Evolutionary conservation across 2,888 invertebrate species (phyloP).

Genomic region (Sympetrum striolatum): DNA sequence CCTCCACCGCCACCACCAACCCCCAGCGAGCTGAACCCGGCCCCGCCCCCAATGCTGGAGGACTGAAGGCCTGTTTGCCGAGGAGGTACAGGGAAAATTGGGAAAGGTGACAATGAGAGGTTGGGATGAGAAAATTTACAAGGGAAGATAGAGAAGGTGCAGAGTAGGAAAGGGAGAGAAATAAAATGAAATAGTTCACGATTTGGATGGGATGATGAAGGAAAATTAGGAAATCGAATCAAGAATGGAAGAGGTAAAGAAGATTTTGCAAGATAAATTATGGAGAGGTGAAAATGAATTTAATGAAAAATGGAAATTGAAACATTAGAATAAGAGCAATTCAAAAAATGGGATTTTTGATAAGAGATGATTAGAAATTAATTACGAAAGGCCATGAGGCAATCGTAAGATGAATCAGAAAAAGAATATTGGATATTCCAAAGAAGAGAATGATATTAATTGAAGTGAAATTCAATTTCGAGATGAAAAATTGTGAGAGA

Average conservation of each 20-base stretch:
- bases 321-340: neutral
- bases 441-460: neutral
- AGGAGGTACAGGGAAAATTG: neutral
- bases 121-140: neutral
- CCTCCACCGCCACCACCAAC: conserved; percentile 42
- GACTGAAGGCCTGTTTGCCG: conserved; percentile 31
- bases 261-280: neutral
- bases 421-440: neutral
- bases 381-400: neutral
- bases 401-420: neutral
- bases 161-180: neutral
- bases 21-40: conserved; percentile 51
- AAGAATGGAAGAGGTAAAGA: neutral
- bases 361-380: neutral
- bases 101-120: neutral
- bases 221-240: neutral
- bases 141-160: neutral
- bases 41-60: conserved; percentile 45
- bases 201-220: neutral
- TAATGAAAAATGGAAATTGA: neutral
- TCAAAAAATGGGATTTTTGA: neutral
- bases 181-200: neutral
- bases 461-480: neutral
- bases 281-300: neutral
- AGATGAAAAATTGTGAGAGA: neutral